Percentiles rank a stretch among this genome's conserved stretches.
Conservation (phyloP, 2,797 vertebrate species). For the Acanthurus tractus region DNA sequence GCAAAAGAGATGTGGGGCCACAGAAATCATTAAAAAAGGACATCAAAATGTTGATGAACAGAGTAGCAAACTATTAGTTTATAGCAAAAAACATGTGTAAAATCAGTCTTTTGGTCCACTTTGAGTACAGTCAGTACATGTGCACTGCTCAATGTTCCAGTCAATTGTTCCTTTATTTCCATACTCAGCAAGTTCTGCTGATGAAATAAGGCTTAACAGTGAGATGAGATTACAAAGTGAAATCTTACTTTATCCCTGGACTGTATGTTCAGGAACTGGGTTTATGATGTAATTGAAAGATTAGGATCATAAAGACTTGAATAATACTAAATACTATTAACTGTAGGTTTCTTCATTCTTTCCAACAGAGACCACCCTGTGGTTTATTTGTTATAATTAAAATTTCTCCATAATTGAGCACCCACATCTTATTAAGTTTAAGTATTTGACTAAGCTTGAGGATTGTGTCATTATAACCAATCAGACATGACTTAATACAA, state of each 20-base stretch:
- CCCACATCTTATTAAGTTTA: too few relatives aligned
- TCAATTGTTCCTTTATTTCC: not conserved
- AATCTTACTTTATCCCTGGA: slow-evolving; percentile 6
- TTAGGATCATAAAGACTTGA: slow-evolving; percentile 15
- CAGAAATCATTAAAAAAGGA: not conserved
- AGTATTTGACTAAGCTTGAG: not conserved
- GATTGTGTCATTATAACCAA: not conserved
- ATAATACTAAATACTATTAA: not conserved
- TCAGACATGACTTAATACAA: not conserved
- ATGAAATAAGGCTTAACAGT: slow-evolving; percentile 15
- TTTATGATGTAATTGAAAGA: slow-evolving; percentile 17
- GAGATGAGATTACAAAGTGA: slow-evolving; percentile 16
- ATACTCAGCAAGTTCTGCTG: not conserved
- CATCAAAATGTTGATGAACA: not conserved
- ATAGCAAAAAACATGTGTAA: not conserved
- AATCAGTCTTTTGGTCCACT: not conserved
- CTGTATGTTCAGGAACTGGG: slow-evolving; percentile 2
- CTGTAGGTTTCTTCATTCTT: not conserved
- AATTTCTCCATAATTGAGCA: not conserved
- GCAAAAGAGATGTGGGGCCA: not conserved
- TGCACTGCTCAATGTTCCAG: not conserved
- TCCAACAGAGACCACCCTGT: not conserved
- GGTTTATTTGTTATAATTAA: not conserved
- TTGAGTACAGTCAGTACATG: too few relatives aligned
- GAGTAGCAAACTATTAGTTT: not conserved